Base-by-base conservation (phyloP, 1,140 invertebrate genomes). In the Lordiphosa stackelbergi region DNA sequence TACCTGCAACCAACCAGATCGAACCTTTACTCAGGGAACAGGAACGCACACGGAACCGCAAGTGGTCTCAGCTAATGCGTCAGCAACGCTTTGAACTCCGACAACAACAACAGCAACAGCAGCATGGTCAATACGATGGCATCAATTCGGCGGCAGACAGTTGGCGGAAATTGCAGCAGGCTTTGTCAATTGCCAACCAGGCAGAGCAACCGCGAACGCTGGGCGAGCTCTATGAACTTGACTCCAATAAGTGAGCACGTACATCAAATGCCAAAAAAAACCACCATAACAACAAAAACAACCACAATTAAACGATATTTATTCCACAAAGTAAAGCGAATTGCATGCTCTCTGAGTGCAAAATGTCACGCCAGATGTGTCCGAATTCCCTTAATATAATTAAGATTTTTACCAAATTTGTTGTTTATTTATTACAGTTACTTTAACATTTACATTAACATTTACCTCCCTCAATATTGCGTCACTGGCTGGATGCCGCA, bases 401-500 rank as follows among this genome's bases (percentile, higher is more conserved):
- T 46, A 31, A 46, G 31, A 46, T 11, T 46, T 46, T 46, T 46
- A 34, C 28, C 28, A 31, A 31, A 28, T 46, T 46, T 31, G 43
- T 46, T 46, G 43, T 52, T 54, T 47, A 19, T 60, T 53, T 53
- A 46, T 53, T 58, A 40, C 36, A 38, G 22, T 49, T 49, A 37
- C 35, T 35, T 10, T 46, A 22, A 31, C 28, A 48, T 16, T 48
- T 16, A 48, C 46, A 48, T 36, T 48, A 36, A 35, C 12, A 49
- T 13, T 46, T 31, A 28, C 31, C 28, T 46, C 43, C 47, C 34
- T 7, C 70, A 69, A 65, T 75, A 69, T 75, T 83, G 75, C 75
- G 71, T 43, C 75, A 79, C 59, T 71, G 75, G 75, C 75, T 79
- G 75, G 75, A 83, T 79, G 75, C 41, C 71, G 75, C 75, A 83